Evolutionary conservation across 2,888 invertebrate genomes (phyloP).

Genomic region (Frankliniella intonsa): DNA sequence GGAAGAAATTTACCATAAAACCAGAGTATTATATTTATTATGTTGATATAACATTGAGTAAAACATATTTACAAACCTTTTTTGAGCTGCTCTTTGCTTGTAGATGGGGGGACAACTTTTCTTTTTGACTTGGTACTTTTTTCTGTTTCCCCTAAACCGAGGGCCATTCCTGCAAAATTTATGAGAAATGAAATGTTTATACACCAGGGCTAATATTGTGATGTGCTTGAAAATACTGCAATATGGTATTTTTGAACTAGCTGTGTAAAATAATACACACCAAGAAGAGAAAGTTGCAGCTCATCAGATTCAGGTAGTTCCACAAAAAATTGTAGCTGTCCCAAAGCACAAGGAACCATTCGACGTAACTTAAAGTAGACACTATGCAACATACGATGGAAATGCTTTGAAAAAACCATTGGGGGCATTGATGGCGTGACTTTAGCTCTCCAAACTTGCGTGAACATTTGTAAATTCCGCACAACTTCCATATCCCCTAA

Average conservation of each 20-base stretch:
- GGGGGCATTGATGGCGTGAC: constrained; percentile 51
- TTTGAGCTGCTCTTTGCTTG: constrained; percentile 45
- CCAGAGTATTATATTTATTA: not conserved
- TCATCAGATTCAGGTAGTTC: constrained; percentile 82
- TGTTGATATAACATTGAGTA: not conserved
- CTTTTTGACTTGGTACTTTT: constrained; percentile 48
- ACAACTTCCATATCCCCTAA: constrained; percentile 62
- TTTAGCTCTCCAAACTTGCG: constrained; percentile 72
- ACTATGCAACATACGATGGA: constrained; percentile 57
- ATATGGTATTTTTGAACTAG: not conserved
- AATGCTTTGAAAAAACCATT: constrained; percentile 49
- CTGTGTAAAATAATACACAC: constrained; percentile 44
- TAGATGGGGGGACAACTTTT: constrained; percentile 44
- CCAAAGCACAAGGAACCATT: constrained; percentile 81
- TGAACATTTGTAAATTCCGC: constrained; percentile 74
- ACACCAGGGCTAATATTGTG: not conserved
- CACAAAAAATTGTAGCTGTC: constrained; percentile 73
- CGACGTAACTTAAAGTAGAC: constrained; percentile 85
- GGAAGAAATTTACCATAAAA: constrained; percentile 33
- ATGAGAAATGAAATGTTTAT: constrained; percentile 11
- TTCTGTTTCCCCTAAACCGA: constrained; percentile 62
- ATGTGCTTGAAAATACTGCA: not conserved
- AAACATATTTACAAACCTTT: constrained; percentile 34
- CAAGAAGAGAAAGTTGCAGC: constrained; percentile 55
- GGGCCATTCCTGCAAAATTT: constrained; percentile 62